Percentiles rank a stretch among this genome's conserved stretches.
phyloP scores from a whole-genome alignment of 2,888 invertebrate species.

The Cepaea hortensis region DNA sequence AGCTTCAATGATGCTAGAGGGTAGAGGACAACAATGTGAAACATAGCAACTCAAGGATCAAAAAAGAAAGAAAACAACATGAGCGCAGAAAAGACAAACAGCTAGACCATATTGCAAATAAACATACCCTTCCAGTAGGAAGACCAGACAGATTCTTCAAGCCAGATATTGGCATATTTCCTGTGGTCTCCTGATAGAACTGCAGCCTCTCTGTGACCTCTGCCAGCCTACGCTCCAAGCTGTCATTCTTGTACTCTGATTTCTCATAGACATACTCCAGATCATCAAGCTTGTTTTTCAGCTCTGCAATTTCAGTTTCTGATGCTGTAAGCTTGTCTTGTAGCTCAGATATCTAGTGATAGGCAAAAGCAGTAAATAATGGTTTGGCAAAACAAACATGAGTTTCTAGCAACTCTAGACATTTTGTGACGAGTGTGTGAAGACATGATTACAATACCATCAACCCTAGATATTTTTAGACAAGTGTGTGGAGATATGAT shows the following conservation, averaged over 20 bases:
- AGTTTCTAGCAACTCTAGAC: no score
- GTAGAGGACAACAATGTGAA: no score
- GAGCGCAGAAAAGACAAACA: no score
- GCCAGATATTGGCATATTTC: constrained; percentile 66
- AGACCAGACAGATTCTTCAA: constrained; percentile 71
- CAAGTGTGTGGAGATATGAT: no score
- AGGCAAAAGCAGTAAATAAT: neutral
- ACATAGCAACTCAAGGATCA: no score
- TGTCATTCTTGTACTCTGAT: constrained; percentile 86
- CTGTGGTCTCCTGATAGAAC: constrained; percentile 72
- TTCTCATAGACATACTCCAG: constrained; percentile 83
- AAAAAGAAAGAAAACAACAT: no score
- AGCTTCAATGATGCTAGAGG: no score
- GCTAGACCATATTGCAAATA: neutral
- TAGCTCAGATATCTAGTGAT: constrained; percentile 79
- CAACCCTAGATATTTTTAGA: no score
- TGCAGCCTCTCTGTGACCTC: constrained; percentile 91
- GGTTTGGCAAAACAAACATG: no score
- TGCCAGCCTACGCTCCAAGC: constrained; percentile 92
- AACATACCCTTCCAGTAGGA: constrained; percentile 72
- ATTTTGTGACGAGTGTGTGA: no score
- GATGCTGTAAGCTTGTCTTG: constrained; percentile 85
- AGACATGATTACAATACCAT: no score
- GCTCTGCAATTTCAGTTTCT: constrained; percentile 95
- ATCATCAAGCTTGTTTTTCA: constrained; percentile 96